These are phyloP conservation scores for Chaenogobius annularis DNA, from an alignment of 2,113 vertebrate genomes.

Conservation along the genomic window DNA sequence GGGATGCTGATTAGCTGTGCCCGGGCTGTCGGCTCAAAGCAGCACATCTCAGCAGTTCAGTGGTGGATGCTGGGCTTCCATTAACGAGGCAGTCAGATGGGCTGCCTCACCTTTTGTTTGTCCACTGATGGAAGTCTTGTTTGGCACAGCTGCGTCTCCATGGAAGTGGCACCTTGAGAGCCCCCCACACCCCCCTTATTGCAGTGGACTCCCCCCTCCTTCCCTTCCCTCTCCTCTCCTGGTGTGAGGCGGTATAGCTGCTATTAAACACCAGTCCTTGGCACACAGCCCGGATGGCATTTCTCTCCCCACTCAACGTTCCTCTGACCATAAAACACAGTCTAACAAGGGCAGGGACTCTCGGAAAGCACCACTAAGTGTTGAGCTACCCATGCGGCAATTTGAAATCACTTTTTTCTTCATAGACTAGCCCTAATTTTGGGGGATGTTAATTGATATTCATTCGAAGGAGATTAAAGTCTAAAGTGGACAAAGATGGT, in stretches of 20 bases:
- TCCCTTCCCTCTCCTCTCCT: conserved; percentile 58
- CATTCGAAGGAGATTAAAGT: conserved; percentile 66
- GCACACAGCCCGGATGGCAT: conserved; percentile 88
- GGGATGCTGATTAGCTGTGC: conserved; percentile 90
- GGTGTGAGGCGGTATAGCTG: conserved; percentile 83
- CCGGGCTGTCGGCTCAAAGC: conserved; percentile 72
- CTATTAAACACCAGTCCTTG: conserved; percentile 90
- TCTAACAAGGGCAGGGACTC: conserved; percentile 75
- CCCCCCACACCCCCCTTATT: conserved; percentile 26
- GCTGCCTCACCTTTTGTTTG: conserved; percentile 73
- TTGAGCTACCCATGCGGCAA: conserved; percentile 66
- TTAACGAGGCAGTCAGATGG: conserved; percentile 85
- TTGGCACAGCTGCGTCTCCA: conserved; percentile 93
- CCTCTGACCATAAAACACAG: conserved; percentile 89
- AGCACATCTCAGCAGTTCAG: conserved; percentile 52
- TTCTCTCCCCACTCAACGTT: conserved; percentile 77
- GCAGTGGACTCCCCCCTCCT: conserved; percentile 13
- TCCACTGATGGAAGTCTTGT: conserved; percentile 89
- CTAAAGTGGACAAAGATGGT: conserved; percentile 56
- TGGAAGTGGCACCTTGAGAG: conserved; percentile 90
- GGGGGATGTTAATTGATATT: conserved; percentile 71
- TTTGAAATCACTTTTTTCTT: conserved; percentile 45
- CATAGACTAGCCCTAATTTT: conserved; percentile 50
- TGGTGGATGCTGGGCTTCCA: conserved; percentile 35
- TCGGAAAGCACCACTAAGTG: conserved; percentile 84